Evolutionary conservation across 2,888 invertebrate genomes (phyloP).

Genomic region (Slavum lentiscoides): DNA sequence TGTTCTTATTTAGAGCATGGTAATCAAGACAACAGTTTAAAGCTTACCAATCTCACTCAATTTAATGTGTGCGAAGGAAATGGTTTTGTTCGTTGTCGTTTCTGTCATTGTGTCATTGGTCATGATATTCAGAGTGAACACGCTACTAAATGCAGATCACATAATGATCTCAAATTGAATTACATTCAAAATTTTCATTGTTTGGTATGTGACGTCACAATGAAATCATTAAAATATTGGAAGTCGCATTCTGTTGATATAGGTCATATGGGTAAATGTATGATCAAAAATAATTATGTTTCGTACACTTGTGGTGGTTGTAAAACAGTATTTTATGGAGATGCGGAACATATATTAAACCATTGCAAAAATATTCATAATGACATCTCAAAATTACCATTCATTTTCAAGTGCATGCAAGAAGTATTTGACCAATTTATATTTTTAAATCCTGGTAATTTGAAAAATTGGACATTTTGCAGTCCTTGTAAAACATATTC

Average conservation of each 20-base stretch:
- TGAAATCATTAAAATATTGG: constrained; percentile 16
- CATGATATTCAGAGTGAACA: background rate
- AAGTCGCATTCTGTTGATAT: constrained; percentile 22
- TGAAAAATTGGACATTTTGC: constrained; percentile 29
- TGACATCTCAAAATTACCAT: constrained; percentile 18
- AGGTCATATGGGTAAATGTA: constrained; percentile 20
- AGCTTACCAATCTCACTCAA: background rate
- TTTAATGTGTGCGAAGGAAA: background rate
- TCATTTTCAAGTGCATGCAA: constrained; percentile 34
- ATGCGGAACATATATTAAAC: constrained; percentile 12
- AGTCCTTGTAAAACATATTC: constrained; percentile 38
- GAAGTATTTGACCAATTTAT: constrained; percentile 29
- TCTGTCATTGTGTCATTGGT: constrained; percentile 4
- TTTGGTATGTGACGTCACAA: constrained; percentile 2
- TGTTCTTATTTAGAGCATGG: background rate
- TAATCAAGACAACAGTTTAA: background rate
- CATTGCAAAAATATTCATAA: constrained; percentile 35
- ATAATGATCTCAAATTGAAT: background rate
- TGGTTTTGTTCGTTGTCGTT: background rate
- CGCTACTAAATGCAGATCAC: background rate
- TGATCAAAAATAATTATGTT: constrained; percentile 2
- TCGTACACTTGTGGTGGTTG: constrained; percentile 45
- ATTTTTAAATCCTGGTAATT: background rate
- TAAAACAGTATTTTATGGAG: constrained; percentile 42
- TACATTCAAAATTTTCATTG: constrained; percentile 20